Evolutionary conservation across 1,140 invertebrate species (phyloP).

Genomic region (Lordiphosa clarofinis): DNA sequence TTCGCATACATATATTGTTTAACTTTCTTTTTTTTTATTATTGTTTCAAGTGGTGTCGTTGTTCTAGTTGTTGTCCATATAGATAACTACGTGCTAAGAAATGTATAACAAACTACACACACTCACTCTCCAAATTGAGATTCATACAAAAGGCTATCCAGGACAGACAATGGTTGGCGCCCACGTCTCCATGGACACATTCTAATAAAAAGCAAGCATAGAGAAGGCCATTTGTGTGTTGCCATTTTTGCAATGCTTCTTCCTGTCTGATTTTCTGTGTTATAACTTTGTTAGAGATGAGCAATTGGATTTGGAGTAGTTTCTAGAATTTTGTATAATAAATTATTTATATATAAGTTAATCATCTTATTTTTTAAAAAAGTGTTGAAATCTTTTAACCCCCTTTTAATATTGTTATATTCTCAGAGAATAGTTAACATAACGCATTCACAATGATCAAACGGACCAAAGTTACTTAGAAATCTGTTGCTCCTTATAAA

Average conservation of each 20-base stretch:
- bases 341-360: neutral
- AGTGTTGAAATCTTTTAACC: too few relatives aligned
- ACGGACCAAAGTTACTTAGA: too few relatives aligned
- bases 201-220: constrained; percentile 70
- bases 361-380: too few relatives aligned
- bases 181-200: constrained; percentile 70
- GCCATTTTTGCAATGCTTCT: constrained; percentile 42
- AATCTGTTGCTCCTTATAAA: too few relatives aligned
- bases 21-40: constrained; percentile 52
- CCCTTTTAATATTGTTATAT: too few relatives aligned
- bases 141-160: constrained; percentile 28
- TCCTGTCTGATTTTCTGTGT: constrained; percentile 24
- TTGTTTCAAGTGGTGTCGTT: constrained; percentile 57
- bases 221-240: constrained; percentile 55
- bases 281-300: constrained; percentile 37
- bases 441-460: too few relatives aligned
- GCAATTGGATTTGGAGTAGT: constrained; percentile 14
- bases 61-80: constrained; percentile 33
- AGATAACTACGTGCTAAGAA: constrained; percentile 76
- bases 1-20: constrained; percentile 18
- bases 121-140: constrained; percentile 19
- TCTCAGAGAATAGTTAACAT: too few relatives aligned
- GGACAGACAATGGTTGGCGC: constrained; percentile 64
- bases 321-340: neutral
- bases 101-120: constrained; percentile 53